Evolutionary conservation across 1,140 invertebrate species (phyloP).

Genomic region (Papilio machaon): DNA sequence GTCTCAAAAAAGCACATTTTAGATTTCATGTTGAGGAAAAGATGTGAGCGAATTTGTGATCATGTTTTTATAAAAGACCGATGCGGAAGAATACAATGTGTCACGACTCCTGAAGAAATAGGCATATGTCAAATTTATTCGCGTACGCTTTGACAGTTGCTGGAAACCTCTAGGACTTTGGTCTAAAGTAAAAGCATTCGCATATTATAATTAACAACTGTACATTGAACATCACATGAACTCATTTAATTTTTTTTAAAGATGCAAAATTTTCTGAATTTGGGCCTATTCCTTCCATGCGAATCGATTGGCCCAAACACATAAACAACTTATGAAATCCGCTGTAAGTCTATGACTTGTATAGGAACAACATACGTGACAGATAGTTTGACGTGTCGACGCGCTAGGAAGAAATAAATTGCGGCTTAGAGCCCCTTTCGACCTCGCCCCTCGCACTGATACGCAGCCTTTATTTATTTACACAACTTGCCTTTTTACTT

Average conservation of each 20-base stretch:
- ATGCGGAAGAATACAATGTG: slow-evolving; percentile 8
- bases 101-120: neutral
- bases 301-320: too few relatives aligned
- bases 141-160: slow-evolving; percentile 4
- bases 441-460: slow-evolving; percentile 3
- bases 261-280: too few relatives aligned
- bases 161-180: neutral
- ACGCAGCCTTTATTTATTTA: neutral
- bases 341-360: neutral
- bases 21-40: neutral
- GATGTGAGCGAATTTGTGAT: neutral
- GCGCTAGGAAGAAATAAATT: too few relatives aligned
- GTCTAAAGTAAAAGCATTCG: neutral
- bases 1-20: too few relatives aligned
- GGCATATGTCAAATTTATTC: slow-evolving; percentile 22
- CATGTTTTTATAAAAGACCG: slow-evolving; percentile 9
- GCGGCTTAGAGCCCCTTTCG: neutral
- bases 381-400: slow-evolving; percentile 14
- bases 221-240: too few relatives aligned
- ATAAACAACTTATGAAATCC: neutral
- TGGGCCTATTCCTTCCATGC: too few relatives aligned
- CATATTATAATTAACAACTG: neutral
- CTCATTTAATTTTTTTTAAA: too few relatives aligned
- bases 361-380: neutral
- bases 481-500: slow-evolving; percentile 8